Evolutionary conservation across 2,888 invertebrate genomes (phyloP).

Genomic region (Gymnoscelis rufifasciata): DNA sequence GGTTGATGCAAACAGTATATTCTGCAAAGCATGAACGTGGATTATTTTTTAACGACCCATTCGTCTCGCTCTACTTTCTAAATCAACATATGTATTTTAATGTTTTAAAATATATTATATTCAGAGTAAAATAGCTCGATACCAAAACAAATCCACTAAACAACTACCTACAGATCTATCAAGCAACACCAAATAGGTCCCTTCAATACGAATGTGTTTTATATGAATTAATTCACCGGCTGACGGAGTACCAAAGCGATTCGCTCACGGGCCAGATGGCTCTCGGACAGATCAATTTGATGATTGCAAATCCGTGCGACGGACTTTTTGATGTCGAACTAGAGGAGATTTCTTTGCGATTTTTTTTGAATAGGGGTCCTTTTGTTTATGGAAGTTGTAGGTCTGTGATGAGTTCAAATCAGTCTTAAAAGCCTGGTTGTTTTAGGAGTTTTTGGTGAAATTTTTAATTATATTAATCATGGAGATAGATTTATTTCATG

Average conservation of each 20-base stretch:
- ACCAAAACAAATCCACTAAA: no score
- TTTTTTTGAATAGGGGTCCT: slow-evolving; percentile 30
- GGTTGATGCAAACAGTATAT: neutral
- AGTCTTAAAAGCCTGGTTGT: no score
- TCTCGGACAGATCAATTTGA: slow-evolving; percentile 77
- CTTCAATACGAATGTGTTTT: slow-evolving; percentile 60
- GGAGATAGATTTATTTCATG: no score
- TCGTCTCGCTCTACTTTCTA: no score
- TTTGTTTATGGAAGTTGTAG: slow-evolving; percentile 13
- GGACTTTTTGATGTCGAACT: slow-evolving; percentile 69
- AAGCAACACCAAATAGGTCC: slow-evolving; percentile 33
- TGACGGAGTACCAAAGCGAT: slow-evolving; percentile 68
- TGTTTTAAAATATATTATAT: no score
- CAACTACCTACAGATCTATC: no score
- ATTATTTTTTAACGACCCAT: no score
- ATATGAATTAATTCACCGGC: slow-evolving; percentile 77
- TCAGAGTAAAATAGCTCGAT: no score
- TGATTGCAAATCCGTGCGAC: slow-evolving; percentile 68
- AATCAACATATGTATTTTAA: no score
- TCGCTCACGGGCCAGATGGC: slow-evolving; percentile 77
- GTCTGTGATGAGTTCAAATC: no score
- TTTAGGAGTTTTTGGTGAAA: no score
- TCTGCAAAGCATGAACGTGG: neutral
- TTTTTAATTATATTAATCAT: no score
- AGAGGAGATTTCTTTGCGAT: slow-evolving; percentile 29